phyloP scores from a whole-genome alignment of 2,888 invertebrate genomes.

The Poecilus cupreus region DNA sequence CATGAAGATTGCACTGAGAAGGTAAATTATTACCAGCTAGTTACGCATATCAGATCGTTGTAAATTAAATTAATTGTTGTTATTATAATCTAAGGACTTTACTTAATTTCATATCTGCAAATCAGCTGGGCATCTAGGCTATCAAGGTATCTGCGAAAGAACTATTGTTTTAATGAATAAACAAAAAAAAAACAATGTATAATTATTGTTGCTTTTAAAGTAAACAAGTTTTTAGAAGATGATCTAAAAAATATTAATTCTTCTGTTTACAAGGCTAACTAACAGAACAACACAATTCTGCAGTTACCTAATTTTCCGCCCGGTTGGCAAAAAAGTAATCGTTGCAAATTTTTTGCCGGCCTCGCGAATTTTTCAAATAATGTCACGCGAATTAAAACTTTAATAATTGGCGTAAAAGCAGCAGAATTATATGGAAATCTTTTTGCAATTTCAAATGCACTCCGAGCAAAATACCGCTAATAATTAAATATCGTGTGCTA shows the following conservation, averaged over 20 bases:
- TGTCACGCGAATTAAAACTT: not conserved
- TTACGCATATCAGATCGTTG: conserved; percentile 13
- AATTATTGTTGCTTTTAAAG: not conserved
- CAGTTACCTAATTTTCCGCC: not conserved
- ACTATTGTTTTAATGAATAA: not conserved
- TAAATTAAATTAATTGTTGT: conserved; percentile 17
- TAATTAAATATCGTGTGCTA: conserved; percentile 9
- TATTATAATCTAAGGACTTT: conserved; percentile 1
- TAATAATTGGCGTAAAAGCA: not conserved
- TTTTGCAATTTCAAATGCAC: not conserved
- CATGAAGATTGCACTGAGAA: conserved; percentile 21
- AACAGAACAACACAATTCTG: not conserved
- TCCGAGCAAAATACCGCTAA: not conserved
- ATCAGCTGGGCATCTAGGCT: not conserved
- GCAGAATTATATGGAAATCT: conserved; percentile 4
- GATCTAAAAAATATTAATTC: not conserved
- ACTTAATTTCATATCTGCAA: not conserved
- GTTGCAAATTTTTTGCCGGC: not conserved
- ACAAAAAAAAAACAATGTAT: conserved; percentile 6
- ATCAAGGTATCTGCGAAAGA: not conserved
- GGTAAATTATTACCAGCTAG: conserved; percentile 7
- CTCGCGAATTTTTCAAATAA: conserved; percentile 4
- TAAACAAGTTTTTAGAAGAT: conserved; percentile 1
- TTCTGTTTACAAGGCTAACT: not conserved
- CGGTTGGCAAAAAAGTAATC: not conserved